A percentile compares a stretch with the other conserved stretches of the same genome.
These are phyloP conservation scores for Tachuris rubrigastra DNA, from an alignment of 2,113 vertebrate genomes.

Conservation along the genomic window DNA sequence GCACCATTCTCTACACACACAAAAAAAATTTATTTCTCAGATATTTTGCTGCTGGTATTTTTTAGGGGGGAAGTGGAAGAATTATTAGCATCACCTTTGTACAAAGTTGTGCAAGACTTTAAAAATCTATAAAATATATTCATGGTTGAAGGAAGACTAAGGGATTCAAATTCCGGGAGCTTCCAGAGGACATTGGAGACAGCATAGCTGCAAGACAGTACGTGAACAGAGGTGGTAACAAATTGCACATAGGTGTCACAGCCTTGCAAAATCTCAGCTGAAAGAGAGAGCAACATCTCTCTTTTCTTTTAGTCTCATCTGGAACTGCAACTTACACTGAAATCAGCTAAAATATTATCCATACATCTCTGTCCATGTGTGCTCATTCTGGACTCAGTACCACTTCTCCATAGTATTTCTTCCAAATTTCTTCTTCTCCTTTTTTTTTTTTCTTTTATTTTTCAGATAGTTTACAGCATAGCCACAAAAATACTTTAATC, in stretches of 20 bases:
- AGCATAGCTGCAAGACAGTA: neutral
- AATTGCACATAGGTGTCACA: neutral
- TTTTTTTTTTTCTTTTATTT: neutral
- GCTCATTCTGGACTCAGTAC: neutral
- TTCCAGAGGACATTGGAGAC: neutral
- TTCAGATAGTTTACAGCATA: neutral
- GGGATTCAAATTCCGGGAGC: neutral
- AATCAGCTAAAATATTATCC: neutral
- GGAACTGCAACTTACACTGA: neutral
- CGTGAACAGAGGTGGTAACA: neutral
- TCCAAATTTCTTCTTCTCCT: neutral
- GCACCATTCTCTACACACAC: neutral
- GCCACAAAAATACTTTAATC: neutral
- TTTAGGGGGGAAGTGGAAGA: accelerated
- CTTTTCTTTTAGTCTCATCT: neutral
- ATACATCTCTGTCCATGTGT: neutral
- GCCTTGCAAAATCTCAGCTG: neutral
- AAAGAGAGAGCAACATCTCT: neutral
- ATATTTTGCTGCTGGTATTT: neutral
- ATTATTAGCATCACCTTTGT: neutral
- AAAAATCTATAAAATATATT: neutral
- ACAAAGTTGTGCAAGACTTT: neutral
- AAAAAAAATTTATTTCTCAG: neutral
- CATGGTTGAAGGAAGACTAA: neutral
- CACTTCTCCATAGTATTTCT: neutral